phyloP scores from a whole-genome alignment of 2,113 vertebrate genomes.

The Circaetus gallicus region DNA sequence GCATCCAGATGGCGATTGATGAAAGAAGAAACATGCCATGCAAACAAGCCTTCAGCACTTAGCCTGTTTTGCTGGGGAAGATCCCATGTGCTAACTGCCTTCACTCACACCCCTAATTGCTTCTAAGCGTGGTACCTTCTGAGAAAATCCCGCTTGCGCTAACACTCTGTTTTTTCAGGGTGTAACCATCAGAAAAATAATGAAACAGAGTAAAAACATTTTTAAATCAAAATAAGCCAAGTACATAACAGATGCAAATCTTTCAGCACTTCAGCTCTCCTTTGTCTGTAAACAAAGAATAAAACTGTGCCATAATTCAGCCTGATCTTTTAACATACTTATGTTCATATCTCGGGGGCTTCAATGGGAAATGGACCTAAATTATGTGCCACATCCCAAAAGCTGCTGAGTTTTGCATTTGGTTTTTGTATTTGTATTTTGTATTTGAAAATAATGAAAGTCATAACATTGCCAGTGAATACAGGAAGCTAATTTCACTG shows the following conservation, averaged over 20 bases:
- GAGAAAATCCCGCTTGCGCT: not conserved
- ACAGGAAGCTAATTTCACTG: conserved; percentile 10
- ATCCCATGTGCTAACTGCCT: not conserved
- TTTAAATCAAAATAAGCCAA: not conserved
- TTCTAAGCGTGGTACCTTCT: not conserved
- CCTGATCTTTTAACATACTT: not conserved
- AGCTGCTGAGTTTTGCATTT: not conserved
- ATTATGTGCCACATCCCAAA: not conserved
- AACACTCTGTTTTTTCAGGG: not conserved
- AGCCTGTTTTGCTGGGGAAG: not conserved
- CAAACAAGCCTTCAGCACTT: not conserved
- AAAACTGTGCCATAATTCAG: not conserved
- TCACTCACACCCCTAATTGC: not conserved
- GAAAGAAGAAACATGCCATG: not conserved
- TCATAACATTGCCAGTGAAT: not conserved
- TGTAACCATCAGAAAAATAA: conserved; percentile 12
- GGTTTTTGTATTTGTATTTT: not conserved
- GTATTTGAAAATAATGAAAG: not conserved
- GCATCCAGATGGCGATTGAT: not conserved
- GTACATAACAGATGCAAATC: not conserved
- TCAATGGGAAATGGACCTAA: not conserved
- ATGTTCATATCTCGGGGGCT: not conserved
- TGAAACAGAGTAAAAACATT: not conserved
- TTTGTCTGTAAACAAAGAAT: conserved; percentile 18
- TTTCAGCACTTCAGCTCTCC: conserved; percentile 17